Base-by-base conservation (phyloP, 2,797 vertebrate genomes). In the Enteromius unitaeniatus region DNA sequence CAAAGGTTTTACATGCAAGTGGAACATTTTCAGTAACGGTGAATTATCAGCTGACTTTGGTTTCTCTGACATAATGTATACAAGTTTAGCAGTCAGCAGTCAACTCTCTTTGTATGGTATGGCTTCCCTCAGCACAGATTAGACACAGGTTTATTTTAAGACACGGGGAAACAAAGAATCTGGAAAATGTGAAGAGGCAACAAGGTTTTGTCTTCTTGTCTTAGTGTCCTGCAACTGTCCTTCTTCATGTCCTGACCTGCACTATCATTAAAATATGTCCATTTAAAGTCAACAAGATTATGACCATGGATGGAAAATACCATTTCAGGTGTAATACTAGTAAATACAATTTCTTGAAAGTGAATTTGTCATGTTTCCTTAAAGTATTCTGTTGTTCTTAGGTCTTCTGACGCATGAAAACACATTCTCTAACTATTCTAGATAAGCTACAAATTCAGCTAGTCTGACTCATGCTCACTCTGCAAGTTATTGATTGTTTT, bases 111-210 rank as follows among this genome's bases (percentile, higher is more conserved):
- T 75, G 74, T 84, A 82, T 83, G 65, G 77, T 55, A 65, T 84
- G 75, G 60, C 26, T 87, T 83, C 28, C 67, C 76, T 79, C 83
- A 68, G 75, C 84, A 76, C 74, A 69, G 64, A 90, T 79, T 84
- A 92, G 88, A 88, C 90, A 89, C 86, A n/a, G 74, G 86, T 92
- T 91, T 94, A 94, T 95, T 95, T 94, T 93, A 87, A 90, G 92
- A 86, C 75, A 34, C 75, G 74, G 79, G 84, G 78, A 28, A 78
- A 79, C 31, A 78, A 91, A 88, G 92, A 94, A 94, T 95, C 87
- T 76, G 69, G 68, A 83, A 87, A 89, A 88, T 90, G 92, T 89
- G 85, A 91, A 86, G 80, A 89, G 90, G n/a, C n/a, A n/a, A n/a
- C n/a, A n/a, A n/a, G n/a, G 87, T 81, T 87, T 83, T 88, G 78